Percentiles rank a stretch among this genome's conserved stretches.
These are phyloP conservation scores for Plagodis dolabraria DNA, from an alignment of 2,888 invertebrate genomes.

Conservation along the genomic window DNA sequence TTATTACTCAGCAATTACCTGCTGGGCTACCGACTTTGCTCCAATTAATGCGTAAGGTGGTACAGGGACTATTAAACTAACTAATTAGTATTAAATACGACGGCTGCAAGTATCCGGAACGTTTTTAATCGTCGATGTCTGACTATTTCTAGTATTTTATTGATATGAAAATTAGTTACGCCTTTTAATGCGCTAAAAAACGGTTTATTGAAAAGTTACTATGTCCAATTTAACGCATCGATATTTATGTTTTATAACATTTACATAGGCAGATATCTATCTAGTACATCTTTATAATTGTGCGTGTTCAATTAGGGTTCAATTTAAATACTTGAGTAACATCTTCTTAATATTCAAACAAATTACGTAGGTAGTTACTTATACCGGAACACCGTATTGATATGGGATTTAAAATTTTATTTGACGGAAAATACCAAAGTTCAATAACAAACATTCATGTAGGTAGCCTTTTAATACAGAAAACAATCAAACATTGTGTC, in stretches of 20 bases:
- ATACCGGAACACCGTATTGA: neutral
- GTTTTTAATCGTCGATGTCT: slow-evolving; percentile 27
- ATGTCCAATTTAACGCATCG: slow-evolving; percentile 38
- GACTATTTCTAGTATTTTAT: slow-evolving; percentile 36
- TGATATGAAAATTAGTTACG: slow-evolving; percentile 37
- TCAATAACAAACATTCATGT: slow-evolving; percentile 17
- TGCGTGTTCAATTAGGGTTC: slow-evolving; percentile 20
- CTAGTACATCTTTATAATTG: slow-evolving; percentile 31
- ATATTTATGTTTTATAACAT: slow-evolving; percentile 37
- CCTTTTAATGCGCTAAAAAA: slow-evolving; percentile 37
- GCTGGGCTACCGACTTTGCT: slow-evolving; percentile 16
- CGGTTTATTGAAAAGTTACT: slow-evolving; percentile 32
- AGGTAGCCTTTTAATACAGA: slow-evolving; percentile 36
- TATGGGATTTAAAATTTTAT: slow-evolving; percentile 1
- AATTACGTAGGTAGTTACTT: neutral
- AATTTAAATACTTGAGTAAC: neutral
- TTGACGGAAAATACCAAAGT: slow-evolving; percentile 22
- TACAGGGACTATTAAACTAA: slow-evolving; percentile 26
- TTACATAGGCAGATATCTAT: slow-evolving; percentile 29
- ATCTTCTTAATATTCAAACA: no score
- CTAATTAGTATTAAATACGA: slow-evolving; percentile 37
- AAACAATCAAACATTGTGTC: slow-evolving; percentile 52
- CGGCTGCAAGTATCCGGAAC: slow-evolving; percentile 31
- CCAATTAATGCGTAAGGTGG: slow-evolving; percentile 35
- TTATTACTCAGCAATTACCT: slow-evolving; percentile 26